These are phyloP conservation scores for Atrichornis clamosus DNA, from an alignment of 2,113 vertebrate species.

Conservation along the genomic window DNA sequence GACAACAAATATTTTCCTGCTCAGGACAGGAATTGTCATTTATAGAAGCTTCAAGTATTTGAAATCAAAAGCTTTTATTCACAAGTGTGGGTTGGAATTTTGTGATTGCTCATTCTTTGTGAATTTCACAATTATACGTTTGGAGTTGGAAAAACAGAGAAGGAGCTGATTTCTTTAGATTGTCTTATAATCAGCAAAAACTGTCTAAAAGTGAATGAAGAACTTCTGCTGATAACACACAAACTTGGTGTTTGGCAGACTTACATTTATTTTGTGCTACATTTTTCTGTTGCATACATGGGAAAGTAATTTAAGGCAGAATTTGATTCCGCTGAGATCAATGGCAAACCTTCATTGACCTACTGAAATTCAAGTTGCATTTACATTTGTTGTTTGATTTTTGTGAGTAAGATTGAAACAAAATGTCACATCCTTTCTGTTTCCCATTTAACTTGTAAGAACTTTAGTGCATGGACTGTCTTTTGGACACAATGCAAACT, in stretches of 20 bases:
- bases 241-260: background rate
- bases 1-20: background rate
- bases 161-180: background rate
- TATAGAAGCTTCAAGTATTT: background rate
- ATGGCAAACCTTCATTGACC: background rate
- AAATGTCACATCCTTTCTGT: background rate
- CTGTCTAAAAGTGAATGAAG: background rate
- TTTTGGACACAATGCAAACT: background rate
- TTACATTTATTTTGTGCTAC: background rate
- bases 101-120: background rate
- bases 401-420: background rate
- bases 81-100: background rate
- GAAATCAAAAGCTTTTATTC: background rate
- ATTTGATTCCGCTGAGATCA: background rate
- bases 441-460: background rate
- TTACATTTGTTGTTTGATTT: background rate
- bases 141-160: background rate
- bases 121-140: background rate
- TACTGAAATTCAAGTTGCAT: background rate
- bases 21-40: background rate
- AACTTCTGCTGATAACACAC: background rate
- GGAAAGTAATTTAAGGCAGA: background rate
- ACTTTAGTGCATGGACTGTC: background rate
- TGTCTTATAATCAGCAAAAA: background rate
- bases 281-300: background rate